phyloP scores from a whole-genome alignment of 2,797 vertebrate genomes.

The Avahi laniger region DNA sequence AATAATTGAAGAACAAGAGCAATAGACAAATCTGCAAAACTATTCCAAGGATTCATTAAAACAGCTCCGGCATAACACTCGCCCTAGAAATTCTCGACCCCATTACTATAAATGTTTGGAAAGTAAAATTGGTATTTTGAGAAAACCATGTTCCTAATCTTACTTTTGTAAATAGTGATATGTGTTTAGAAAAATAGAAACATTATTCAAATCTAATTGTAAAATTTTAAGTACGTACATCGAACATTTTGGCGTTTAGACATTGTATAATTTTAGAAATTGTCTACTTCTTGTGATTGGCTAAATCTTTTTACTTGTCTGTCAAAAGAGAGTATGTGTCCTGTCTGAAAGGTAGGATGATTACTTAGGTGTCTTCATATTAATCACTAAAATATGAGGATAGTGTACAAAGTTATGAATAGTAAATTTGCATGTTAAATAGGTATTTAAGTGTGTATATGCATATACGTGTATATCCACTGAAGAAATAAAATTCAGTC shows the following conservation, averaged over 20 bases:
- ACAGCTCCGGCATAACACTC: not conserved
- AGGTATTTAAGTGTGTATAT: not conserved
- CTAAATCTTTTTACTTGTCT: constrained; percentile 26
- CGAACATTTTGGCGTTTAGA: constrained; percentile 30
- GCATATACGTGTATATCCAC: not conserved
- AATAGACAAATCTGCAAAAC: constrained; percentile 11
- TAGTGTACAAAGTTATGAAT: not conserved
- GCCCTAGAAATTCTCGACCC: constrained; percentile 28
- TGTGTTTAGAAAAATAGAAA: constrained; percentile 70
- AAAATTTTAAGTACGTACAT: constrained; percentile 49
- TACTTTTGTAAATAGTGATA: constrained; percentile 62
- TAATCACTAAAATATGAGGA: constrained; percentile 20
- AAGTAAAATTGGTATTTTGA: constrained; percentile 56
- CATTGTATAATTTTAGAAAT: not conserved
- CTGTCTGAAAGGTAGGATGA: not conserved
- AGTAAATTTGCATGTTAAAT: not conserved
- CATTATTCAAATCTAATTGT: constrained; percentile 47
- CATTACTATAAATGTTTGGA: not conserved
- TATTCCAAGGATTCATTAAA: constrained; percentile 23
- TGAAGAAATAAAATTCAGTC: constrained; percentile 56
- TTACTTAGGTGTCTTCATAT: not conserved
- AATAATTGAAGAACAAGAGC: constrained; percentile 34
- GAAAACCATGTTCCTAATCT: constrained; percentile 19
- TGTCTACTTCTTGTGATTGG: not conserved
- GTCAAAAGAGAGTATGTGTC: constrained; percentile 3